These are phyloP conservation scores for Graphium colonna DNA, from an alignment of 2,888 invertebrate genomes.

Conservation along the genomic window DNA sequence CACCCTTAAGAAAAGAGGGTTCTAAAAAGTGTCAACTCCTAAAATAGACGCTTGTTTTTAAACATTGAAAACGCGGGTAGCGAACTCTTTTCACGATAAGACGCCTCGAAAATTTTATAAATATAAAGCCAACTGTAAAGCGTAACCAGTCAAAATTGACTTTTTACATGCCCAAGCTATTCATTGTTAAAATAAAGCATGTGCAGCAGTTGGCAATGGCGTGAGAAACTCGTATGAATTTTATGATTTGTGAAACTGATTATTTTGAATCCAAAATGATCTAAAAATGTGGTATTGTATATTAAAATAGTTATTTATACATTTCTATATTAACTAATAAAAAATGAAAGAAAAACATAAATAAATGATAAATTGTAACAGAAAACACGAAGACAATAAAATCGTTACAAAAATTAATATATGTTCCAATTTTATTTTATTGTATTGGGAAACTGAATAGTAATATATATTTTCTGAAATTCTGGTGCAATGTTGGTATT, in stretches of 20 bases:
- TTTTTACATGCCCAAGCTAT: slow-evolving; percentile 61
- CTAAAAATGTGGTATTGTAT: neutral
- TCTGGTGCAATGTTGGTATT: too few relatives aligned
- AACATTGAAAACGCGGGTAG: neutral
- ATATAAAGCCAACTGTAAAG: slow-evolving; percentile 71
- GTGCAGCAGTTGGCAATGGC: neutral
- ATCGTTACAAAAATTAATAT: too few relatives aligned
- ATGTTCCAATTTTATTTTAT: too few relatives aligned
- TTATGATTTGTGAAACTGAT: neutral
- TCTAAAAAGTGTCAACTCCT: slow-evolving; percentile 31
- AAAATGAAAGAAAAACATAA: too few relatives aligned
- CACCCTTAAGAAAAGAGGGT: slow-evolving; percentile 43
- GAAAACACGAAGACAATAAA: too few relatives aligned
- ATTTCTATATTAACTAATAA: neutral
- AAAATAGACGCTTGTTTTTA: neutral
- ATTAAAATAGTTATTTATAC: neutral
- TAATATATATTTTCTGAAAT: too few relatives aligned
- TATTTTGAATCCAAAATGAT: neutral
- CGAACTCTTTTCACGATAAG: slow-evolving; percentile 71
- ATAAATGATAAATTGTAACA: too few relatives aligned
- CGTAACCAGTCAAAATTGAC: slow-evolving; percentile 72
- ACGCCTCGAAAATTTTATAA: slow-evolving; percentile 55
- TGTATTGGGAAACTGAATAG: too few relatives aligned
- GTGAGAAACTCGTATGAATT: neutral
- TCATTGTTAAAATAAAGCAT: slow-evolving; percentile 44